These are phyloP conservation scores for Drosophila borborema DNA, from an alignment of 2,888 invertebrate genomes.

Conservation along the genomic window DNA sequence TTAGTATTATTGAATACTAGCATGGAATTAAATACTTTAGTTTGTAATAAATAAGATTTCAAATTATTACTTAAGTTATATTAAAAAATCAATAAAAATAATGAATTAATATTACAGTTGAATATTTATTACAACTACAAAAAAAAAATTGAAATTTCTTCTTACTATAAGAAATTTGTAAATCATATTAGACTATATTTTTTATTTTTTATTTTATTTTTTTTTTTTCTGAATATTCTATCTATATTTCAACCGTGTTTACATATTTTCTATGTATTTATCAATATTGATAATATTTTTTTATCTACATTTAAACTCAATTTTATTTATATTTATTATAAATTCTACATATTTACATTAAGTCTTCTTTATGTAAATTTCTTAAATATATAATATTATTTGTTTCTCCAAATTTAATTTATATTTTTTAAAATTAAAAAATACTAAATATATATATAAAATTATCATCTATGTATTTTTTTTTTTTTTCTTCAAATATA, in stretches of 20 bases:
- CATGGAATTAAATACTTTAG: neutral
- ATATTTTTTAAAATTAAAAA: too few relatives aligned
- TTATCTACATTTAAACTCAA: neutral
- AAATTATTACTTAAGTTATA: neutral
- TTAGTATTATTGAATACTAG: neutral
- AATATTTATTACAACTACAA: too few relatives aligned
- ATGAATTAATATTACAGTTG: too few relatives aligned
- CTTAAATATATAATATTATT: neutral
- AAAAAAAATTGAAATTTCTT: neutral
- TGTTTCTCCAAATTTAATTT: too few relatives aligned
- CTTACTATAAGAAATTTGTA: too few relatives aligned
- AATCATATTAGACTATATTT: neutral
- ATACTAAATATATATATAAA: too few relatives aligned
- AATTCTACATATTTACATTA: too few relatives aligned
- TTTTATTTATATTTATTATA: neutral
- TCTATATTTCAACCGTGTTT: neutral
- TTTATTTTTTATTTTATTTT: too few relatives aligned
- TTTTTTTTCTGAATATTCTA: neutral
- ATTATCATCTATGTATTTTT: too few relatives aligned
- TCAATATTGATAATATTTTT: neutral
- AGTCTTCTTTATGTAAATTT: neutral
- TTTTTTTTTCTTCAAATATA: too few relatives aligned
- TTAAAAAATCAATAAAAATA: too few relatives aligned
- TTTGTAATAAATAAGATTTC: neutral
- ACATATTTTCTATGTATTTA: neutral